Evolutionary conservation across 1,140 invertebrate genomes (phyloP).

Genomic region (Drosophila sproati): DNA sequence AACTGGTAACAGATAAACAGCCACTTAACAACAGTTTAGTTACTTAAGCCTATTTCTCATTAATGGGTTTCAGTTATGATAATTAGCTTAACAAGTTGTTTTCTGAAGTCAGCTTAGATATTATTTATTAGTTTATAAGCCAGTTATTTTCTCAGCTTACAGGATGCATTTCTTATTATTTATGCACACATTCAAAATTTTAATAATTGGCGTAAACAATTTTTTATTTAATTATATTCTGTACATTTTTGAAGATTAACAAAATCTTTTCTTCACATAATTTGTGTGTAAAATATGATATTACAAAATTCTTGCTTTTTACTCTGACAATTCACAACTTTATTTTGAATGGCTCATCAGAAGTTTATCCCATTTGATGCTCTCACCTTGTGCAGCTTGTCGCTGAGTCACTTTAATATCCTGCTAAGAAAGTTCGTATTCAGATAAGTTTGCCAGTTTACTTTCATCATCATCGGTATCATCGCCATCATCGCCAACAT

Average conservation of each 20-base stretch:
- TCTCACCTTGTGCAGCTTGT: conserved; percentile 6
- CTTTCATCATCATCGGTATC: conserved; percentile 10
- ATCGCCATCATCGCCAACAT: not conserved
- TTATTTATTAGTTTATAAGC: too few species aligned
- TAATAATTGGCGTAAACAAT: too few species aligned
- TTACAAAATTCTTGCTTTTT: not conserved
- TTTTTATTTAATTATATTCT: too few species aligned
- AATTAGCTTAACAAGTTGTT: not conserved
- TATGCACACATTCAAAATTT: too few species aligned
- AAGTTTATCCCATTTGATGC: conserved; percentile 13
- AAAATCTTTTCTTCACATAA: too few species aligned
- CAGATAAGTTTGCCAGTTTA: conserved; percentile 10
- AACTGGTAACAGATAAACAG: not conserved
- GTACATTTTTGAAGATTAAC: too few species aligned
- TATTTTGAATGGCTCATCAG: conserved; percentile 12
- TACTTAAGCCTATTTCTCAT: not conserved
- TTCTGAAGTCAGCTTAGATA: not conserved
- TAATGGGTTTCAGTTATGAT: not conserved
- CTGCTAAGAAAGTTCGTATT: conserved; percentile 15
- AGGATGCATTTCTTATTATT: too few species aligned
- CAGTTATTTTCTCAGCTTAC: too few species aligned
- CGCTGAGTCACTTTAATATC: conserved; percentile 33
- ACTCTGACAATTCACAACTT: not conserved
- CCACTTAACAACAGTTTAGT: not conserved
- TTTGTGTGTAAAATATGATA: not conserved